Evolutionary conservation across 2,888 invertebrate genomes (phyloP).

Genomic region (Colletes collaris): DNA sequence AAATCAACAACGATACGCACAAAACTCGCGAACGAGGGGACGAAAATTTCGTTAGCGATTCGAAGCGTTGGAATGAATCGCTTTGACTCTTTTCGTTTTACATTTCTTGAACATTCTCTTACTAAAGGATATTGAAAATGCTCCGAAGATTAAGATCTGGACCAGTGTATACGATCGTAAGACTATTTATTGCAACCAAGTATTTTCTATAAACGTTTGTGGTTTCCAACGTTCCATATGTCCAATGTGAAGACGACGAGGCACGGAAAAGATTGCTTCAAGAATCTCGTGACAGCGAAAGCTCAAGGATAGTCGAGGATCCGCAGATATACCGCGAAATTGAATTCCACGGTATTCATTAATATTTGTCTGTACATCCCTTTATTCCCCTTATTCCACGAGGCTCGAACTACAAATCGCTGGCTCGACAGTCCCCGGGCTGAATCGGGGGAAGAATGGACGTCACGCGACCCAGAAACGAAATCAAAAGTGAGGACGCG

Average conservation of each 20-base stretch:
- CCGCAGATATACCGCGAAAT: background rate
- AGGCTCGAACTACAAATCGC: too few relatives aligned
- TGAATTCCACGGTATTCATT: slow-evolving; percentile 18
- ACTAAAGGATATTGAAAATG: too few relatives aligned
- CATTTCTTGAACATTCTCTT: too few relatives aligned
- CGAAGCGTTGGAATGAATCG: too few relatives aligned
- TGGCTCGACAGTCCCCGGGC: background rate
- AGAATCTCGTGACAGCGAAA: background rate
- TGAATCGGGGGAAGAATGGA: background rate
- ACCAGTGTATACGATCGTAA: too few relatives aligned
- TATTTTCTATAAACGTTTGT: slow-evolving; percentile 61
- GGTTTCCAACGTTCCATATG: slow-evolving; percentile 3
- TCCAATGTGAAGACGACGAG: background rate
- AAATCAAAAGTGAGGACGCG: slow-evolving; percentile 2
- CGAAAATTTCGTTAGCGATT: background rate
- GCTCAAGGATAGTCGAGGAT: background rate
- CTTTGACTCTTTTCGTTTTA: too few relatives aligned
- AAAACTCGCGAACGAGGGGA: background rate
- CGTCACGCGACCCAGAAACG: background rate
- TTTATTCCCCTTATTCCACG: background rate
- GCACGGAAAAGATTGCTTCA: slow-evolving; percentile 1
- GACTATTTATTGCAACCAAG: too few relatives aligned
- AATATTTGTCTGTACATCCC: background rate
- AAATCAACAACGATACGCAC: background rate
- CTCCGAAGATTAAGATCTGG: too few relatives aligned